phyloP scores from a whole-genome alignment of 2,797 vertebrate species.

The Phoxinus dragarum region DNA sequence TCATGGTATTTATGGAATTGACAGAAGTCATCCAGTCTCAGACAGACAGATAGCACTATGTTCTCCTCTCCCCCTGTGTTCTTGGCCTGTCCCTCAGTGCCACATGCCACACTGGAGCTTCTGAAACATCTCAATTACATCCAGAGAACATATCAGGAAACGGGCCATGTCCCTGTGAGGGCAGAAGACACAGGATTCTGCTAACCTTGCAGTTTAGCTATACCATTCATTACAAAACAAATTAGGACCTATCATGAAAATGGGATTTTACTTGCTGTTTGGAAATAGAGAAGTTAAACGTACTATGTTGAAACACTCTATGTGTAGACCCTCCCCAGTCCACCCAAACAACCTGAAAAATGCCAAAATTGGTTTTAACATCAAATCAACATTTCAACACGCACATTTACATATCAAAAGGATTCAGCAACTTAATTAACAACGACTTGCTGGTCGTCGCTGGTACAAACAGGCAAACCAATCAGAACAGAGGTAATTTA shows the following conservation, averaged over 20 bases:
- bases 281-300: neutral
- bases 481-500: conserved; percentile 17
- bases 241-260: neutral
- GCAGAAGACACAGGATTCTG: conserved; percentile 18
- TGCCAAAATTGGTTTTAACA: neutral
- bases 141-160: conserved; percentile 32
- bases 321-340: neutral
- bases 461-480: neutral
- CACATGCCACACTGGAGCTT: conserved; percentile 50
- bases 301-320: neutral
- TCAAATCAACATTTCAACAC: neutral
- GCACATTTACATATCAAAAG: neutral
- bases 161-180: conserved; percentile 15
- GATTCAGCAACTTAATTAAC: neutral
- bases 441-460: too few relatives aligned
- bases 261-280: neutral
- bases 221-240: neutral
- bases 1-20: conserved; percentile 55
- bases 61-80: conserved; percentile 13
- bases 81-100: conserved; percentile 32
- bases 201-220: neutral
- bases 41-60: conserved; percentile 42
- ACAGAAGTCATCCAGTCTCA: conserved; percentile 54
- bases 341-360: neutral
- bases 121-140: conserved; percentile 65